phyloP scores from a whole-genome alignment of 2,797 vertebrate genomes.

The Meriones psammophilus region DNA sequence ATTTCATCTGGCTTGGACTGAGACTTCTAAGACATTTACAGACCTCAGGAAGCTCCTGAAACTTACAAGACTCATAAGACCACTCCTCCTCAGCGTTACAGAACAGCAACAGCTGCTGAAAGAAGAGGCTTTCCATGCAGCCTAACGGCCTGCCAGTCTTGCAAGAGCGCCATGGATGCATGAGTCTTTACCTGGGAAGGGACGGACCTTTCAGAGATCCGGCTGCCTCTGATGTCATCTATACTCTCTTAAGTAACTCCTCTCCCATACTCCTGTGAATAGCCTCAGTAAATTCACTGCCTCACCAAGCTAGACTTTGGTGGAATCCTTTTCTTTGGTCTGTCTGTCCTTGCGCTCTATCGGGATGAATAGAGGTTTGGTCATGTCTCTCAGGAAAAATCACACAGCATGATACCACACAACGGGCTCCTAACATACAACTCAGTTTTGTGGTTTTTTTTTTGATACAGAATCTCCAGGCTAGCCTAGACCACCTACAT shows the following conservation, averaged over 20 bases:
- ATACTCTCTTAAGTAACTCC: neutral
- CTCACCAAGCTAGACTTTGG: neutral
- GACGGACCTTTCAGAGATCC: neutral
- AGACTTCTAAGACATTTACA: neutral
- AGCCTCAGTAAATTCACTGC: neutral
- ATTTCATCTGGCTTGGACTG: neutral
- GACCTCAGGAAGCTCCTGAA: neutral
- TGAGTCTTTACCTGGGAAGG: neutral
- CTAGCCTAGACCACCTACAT: neutral
- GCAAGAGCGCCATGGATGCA: neutral
- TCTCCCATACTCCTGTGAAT: neutral
- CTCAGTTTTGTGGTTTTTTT: neutral
- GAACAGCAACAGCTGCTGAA: neutral
- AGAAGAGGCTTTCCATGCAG: neutral
- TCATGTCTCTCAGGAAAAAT: neutral
- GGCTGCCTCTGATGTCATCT: neutral
- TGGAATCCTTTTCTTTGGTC: neutral
- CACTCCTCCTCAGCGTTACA: neutral
- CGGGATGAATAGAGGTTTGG: neutral
- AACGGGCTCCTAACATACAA: neutral
- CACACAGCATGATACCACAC: neutral
- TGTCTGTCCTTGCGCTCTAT: neutral
- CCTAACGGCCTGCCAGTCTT: neutral
- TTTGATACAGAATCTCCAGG: neutral
- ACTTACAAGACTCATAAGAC: neutral